Percentiles rank a stretch among this genome's conserved stretches.
Conservation (phyloP, 2,113 vertebrate species). For the Leucoraja erinaceus region DNA sequence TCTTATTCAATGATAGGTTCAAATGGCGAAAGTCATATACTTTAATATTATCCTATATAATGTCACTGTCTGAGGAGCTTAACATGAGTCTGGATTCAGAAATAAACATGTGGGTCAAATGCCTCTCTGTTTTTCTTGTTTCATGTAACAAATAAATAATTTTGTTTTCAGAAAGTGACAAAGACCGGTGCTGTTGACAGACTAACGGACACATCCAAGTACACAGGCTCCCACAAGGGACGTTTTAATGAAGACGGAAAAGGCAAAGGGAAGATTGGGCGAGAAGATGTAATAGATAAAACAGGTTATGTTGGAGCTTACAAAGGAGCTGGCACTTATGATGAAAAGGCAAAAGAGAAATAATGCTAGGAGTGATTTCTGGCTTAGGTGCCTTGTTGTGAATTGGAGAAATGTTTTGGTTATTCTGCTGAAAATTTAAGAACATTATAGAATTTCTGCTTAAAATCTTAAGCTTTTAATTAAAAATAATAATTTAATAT, state of each 20-base stretch:
- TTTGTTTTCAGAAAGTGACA: slow-evolving; percentile 73
- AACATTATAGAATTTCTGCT: not conserved
- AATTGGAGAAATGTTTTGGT: not conserved
- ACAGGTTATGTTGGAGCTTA: slow-evolving; percentile 87
- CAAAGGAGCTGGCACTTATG: slow-evolving; percentile 82
- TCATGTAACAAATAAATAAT: not conserved
- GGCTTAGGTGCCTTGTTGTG: not conserved
- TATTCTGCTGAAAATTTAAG: not conserved
- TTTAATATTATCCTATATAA: not conserved
- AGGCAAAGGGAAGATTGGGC: slow-evolving; percentile 79
- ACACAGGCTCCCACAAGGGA: slow-evolving; percentile 88
- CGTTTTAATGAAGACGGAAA: slow-evolving; percentile 79
- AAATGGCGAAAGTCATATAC: too few relatives aligned
- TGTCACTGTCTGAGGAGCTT: not conserved
- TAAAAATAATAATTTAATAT: not conserved
- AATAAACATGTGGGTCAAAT: not conserved
- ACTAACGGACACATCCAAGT: slow-evolving; percentile 82
- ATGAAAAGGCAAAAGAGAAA: slow-evolving; percentile 72
- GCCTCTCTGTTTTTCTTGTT: not conserved
- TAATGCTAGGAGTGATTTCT: not conserved
- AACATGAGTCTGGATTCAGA: not conserved
- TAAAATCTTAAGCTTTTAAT: not conserved
- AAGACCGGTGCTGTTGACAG: slow-evolving; percentile 74
- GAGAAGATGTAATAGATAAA: slow-evolving; percentile 80
- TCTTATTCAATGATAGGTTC: too few relatives aligned